Evolutionary conservation across 2,888 invertebrate genomes (phyloP).

Genomic region (Thecophora atra): DNA sequence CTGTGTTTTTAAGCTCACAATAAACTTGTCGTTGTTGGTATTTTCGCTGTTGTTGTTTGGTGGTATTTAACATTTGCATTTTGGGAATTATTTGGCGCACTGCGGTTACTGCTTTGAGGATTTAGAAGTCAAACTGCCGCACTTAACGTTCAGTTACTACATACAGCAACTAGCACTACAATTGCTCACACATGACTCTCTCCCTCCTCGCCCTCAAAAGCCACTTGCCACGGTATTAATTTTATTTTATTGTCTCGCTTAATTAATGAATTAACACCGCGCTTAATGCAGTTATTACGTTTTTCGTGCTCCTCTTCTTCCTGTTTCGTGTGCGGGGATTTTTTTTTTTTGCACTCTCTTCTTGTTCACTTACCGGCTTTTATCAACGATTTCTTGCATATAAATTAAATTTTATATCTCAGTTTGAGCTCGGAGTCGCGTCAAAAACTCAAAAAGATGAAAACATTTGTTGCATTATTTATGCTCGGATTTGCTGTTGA

Average conservation of each 20-base stretch:
- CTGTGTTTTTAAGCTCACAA: neutral
- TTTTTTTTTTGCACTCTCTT: neutral
- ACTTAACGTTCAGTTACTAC: neutral
- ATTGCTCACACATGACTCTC: neutral
- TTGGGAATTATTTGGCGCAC: slow-evolving; percentile 13
- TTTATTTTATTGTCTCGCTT: slow-evolving; percentile 40
- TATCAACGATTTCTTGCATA: slow-evolving; percentile 18
- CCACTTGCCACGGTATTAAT: neutral
- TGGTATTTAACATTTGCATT: neutral
- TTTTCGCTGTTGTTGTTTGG: slow-evolving; percentile 4
- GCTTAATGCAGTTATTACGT: slow-evolving; percentile 47
- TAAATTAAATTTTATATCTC: slow-evolving; percentile 22
- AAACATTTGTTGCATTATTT: too few relatives aligned
- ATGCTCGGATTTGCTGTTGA: too few relatives aligned
- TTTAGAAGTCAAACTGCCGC: neutral
- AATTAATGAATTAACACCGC: slow-evolving; percentile 50
- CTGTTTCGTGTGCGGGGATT: slow-evolving; percentile 8
- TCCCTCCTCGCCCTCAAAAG: neutral
- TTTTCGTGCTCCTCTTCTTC: slow-evolving; percentile 20
- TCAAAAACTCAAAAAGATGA: too few relatives aligned
- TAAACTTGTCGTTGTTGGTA: neutral
- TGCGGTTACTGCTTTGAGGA: neutral
- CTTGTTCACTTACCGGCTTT: neutral
- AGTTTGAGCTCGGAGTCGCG: neutral
- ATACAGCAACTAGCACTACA: neutral